Base-by-base conservation (phyloP, 2,888 invertebrate species). In the Hofmannophila pseudospretella region DNA sequence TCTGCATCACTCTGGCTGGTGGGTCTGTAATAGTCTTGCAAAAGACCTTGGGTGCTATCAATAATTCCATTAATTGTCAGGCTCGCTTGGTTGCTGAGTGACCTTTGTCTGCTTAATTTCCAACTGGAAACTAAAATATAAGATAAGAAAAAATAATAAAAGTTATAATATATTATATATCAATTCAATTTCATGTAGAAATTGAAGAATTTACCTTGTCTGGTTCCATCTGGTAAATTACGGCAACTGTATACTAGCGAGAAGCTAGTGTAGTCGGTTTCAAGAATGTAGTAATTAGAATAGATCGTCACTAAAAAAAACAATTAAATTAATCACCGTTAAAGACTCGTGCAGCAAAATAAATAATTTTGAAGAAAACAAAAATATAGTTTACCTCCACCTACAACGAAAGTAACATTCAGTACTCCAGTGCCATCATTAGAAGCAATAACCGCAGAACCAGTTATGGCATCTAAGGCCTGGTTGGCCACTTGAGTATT, bases 401-500 rank as follows among this genome's bases (percentile, higher is more conserved):
- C n/a, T n/a, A n/a, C n/a, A n/a, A n/a, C n/a, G n/a, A n/a, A n/a
- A n/a, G n/a, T n/a, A n/a, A n/a, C n/a, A n/a, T n/a, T n/a, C n/a
- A n/a, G n/a, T n/a, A n/a, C n/a, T n/a, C n/a, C n/a, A n/a, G n/a
- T n/a, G n/a, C n/a, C n/a, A n/a, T n/a, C n/a, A n/a, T n/a, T n/a
- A n/a, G n/a, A n/a, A n/a, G n/a, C n/a, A n/a, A n/a, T n/a, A n/a
- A n/a, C n/a, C n/a, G n/a, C n/a, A n/a, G n/a, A n/a, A n/a, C 90
- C 91, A 36, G 75, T 72, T 45, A 89, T 88, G 0, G 72, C 76
- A 0, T 76, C 67, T n/a, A 85, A 66, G 0, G 73, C 72, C 11
- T 84, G 76, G 31, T 88, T 81, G 1, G 54, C 9, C 0, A 84
- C 79, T 45, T 73, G 62, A 0, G 65, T 62, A 42, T 75, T n/a